A percentile compares a stretch with the other conserved stretches of the same genome.
These are phyloP conservation scores for Lutjanus argentimaculatus DNA, from an alignment of 2,797 vertebrate species.

Conservation along the genomic window DNA sequence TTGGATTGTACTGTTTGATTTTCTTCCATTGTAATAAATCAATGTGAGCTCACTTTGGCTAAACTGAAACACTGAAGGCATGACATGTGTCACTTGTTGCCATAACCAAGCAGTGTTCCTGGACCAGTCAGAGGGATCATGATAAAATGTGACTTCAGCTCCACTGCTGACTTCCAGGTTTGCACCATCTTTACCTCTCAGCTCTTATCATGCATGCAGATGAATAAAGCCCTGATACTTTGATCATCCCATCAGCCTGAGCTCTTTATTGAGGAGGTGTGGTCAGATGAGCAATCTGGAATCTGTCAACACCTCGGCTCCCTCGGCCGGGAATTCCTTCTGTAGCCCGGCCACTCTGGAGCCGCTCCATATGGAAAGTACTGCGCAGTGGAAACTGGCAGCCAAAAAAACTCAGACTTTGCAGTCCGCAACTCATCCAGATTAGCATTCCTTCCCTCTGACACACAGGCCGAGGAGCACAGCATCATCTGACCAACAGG, in stretches of 20 bases:
- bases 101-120: neutral
- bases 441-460: conserved; percentile 96
- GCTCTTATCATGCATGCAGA: neutral
- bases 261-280: conserved; percentile 55
- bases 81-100: neutral
- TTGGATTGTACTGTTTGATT: neutral
- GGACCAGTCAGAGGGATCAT: neutral
- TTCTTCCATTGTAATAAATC: neutral
- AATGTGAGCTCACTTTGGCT: neutral
- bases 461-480: conserved; percentile 91
- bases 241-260: conserved; percentile 49
- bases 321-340: conserved; percentile 86
- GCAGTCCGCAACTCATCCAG: conserved; percentile 92
- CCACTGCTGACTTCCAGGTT: neutral
- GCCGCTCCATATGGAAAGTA: conserved; percentile 94
- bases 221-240: conserved; percentile 20
- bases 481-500: conserved; percentile 91
- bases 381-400: conserved; percentile 95
- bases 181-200: conserved; percentile 5
- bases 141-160: neutral
- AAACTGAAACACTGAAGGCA: too few relatives aligned
- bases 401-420: conserved; percentile 81
- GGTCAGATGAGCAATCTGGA: conserved; percentile 87
- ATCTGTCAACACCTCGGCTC: conserved; percentile 90
- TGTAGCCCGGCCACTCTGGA: conserved; percentile 92